Base-by-base conservation (phyloP, 2,113 vertebrate genomes). In the Myiozetetes cayanensis region DNA sequence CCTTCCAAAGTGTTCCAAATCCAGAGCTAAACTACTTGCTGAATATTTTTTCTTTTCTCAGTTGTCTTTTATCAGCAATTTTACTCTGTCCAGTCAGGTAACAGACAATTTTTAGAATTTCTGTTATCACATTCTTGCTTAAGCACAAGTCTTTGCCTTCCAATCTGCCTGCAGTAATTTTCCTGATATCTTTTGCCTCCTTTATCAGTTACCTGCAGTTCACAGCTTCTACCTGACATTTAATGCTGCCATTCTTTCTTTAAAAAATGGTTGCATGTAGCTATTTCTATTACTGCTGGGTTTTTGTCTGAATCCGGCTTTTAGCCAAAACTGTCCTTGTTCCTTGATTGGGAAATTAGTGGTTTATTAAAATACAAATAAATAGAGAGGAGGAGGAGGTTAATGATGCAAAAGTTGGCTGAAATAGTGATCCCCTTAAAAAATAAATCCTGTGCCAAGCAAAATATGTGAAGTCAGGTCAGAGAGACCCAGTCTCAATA, bases 371-470 rank as follows among this genome's bases (percentile, higher is more conserved):
- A 95, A 93, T 90, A 90, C 58, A 93, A 96, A 96, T 89, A 96
- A 96, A 96, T 83, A 82, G 92, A 79, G 90, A 94, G 82, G 90
- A 94, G 82, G 85, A 91, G 78, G 50, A 90, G 23, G 85, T 88
- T 95, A 93, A 85, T 93, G 94, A 95, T 91, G 90, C 87, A 96
- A 95, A 97, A 86, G 62, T 94, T 96, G 94, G 95, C 94, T 95
- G 94, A 90, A 95, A 96, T 66, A 77, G 61, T 10, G 59, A 95
- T 91, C 67, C 31, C 72, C 85, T 95, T 87, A 59, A 86, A 91
- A 96, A 94, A 96, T 55, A 94, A 91, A 31, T 56, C 33, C 33
- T 37, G 22, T 85, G 93, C 94, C 95, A 97, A 95, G 87, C 88
- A 94, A 95, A 97, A 96, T 90, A 94, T 4, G 7, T 28, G 6